These are phyloP conservation scores for Enteromius treurensis DNA, from an alignment of 2,797 vertebrate genomes.

Conservation along the genomic window DNA sequence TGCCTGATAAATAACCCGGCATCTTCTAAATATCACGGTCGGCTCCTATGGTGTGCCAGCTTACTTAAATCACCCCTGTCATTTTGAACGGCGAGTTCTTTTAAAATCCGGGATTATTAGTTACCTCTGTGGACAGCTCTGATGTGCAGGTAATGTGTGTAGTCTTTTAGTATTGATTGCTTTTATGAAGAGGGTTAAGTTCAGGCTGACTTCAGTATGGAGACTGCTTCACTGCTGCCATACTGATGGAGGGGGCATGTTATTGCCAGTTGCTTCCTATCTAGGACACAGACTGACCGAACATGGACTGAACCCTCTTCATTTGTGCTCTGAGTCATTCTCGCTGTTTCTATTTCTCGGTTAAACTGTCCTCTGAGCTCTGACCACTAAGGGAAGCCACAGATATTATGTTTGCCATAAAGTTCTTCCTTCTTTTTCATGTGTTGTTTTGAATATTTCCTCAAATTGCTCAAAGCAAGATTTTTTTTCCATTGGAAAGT, in stretches of 20 bases:
- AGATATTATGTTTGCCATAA: neutral
- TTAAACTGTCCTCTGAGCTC: slow-evolving; percentile 19
- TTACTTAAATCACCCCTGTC: slow-evolving; percentile 30
- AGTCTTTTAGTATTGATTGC: slow-evolving; percentile 48
- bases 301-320: slow-evolving; percentile 54
- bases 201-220: neutral
- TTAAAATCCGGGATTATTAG: slow-evolving; percentile 14
- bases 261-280: slow-evolving; percentile 65
- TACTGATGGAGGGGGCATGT: slow-evolving; percentile 53
- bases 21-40: neutral
- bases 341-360: slow-evolving; percentile 2
- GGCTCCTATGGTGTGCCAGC: neutral
- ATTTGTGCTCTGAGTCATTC: slow-evolving; percentile 43
- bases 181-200: slow-evolving; percentile 22
- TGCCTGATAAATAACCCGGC: neutral
- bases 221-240: slow-evolving; percentile 43
- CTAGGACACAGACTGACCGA: slow-evolving; percentile 59
- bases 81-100: neutral
- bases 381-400: slow-evolving; percentile 30
- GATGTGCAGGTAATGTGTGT: slow-evolving; percentile 37
- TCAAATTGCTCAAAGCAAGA: neutral
- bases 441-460: neutral
- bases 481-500: slow-evolving; percentile 12
- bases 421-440: neutral
- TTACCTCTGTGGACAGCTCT: slow-evolving; percentile 36